Base-by-base conservation (phyloP, 2,797 vertebrate species). In the Acrocephalus scirpaceus region DNA sequence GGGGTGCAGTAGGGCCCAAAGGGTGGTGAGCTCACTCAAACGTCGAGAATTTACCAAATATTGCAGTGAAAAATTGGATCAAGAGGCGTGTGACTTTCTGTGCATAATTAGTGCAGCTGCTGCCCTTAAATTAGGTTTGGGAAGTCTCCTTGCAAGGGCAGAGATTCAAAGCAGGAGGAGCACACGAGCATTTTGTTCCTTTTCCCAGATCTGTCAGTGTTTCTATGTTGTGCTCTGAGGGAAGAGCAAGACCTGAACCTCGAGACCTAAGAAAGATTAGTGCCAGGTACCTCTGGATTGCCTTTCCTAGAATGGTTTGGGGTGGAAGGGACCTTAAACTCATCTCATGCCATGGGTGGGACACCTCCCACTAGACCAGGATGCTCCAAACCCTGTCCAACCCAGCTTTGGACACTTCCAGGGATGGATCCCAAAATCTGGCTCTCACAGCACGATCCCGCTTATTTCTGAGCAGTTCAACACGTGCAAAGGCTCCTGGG, bases 401-500 rank as follows among this genome's bases (percentile, higher is more conserved):
- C 38, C 38, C 38, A 38, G 15, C n/a, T 42, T 48, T 13, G 71
- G 47, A 22, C 26, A 38, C 14, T 53, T 5, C 22, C 65, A 76
- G 58, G 30, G 45, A 21, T 19, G 38, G 54, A 32, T 75, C 62
- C 82, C 58, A 36, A 77, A 81, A 17, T 5, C 17, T 11, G 48
- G 45, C 16, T 3, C 50, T 34, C 45, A 13, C 1, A 5, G 5
- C 77, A 69, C 0, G 0, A 42, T 8, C 47, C 32, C 0, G 0
- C 27, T 56, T 13, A 2, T 38, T 77, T 53, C 40, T 16, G 1
- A 82, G 54, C 67, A 26, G 23, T 54, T 15, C 38, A 29, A 23
- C 2, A 2, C 2, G 2, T 18, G 38, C 66, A 57, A 38, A 72
- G 14, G 23, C 34, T 75, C 11, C 70, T 34, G 38, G 15, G 44